Conservation (phyloP, 30 jellyfish, hydroid and myxozoan genomes). For the Aurelia sp. region DNA sequence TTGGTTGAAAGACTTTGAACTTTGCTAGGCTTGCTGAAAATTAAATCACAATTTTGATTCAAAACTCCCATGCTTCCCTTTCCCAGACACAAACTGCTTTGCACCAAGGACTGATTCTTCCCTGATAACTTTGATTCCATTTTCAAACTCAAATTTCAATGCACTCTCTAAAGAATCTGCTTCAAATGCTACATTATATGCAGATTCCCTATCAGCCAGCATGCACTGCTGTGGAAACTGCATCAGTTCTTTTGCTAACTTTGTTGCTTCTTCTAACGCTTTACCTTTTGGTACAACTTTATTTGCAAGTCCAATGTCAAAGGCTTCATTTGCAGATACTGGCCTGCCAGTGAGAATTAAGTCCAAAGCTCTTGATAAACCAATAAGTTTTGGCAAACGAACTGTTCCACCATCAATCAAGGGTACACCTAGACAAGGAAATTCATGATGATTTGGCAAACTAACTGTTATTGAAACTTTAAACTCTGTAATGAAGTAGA, state of each 20-base stretch:
- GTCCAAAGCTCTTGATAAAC: constrained; percentile 69
- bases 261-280: constrained; percentile 31
- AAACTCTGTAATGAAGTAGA: no score
- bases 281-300: constrained; percentile 60
- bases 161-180: constrained; percentile 45
- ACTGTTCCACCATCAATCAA: constrained; percentile 73
- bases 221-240: constrained; percentile 67
- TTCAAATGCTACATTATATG: constrained; percentile 44
- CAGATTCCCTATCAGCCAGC: constrained; percentile 58
- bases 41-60: neutral
- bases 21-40: no score
- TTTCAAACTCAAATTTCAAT: constrained; percentile 36
- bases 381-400: constrained; percentile 63
- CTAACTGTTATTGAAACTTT: no score
- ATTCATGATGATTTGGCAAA: no score
- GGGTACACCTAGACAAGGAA: constrained; percentile 42
- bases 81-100: constrained; percentile 39
- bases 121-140: constrained; percentile 46
- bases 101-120: constrained; percentile 65
- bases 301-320: constrained; percentile 50
- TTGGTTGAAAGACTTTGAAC: no score
- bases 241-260: constrained; percentile 40
- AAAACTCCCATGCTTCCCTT: constrained; percentile 46
- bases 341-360: constrained; percentile 61
- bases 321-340: constrained; percentile 60